phyloP scores from a whole-genome alignment of 2,888 invertebrate species.

The Penaeus monodon region DNA sequence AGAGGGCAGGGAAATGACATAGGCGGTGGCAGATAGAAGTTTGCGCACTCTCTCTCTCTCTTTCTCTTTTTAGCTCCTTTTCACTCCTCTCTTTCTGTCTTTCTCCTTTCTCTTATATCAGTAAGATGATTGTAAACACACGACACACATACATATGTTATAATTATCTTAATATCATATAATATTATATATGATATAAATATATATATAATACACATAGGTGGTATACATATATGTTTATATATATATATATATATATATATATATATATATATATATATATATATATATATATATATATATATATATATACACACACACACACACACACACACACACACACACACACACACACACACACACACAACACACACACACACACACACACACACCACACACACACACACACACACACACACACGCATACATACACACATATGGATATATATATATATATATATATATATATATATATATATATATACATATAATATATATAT shows the following conservation, averaged over 20 bases:
- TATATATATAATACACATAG: not conserved
- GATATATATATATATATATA: constrained; percentile 7
- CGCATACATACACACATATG: not conserved
- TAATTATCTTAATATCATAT: no score
- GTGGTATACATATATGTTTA: not conserved
- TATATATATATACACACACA: not conserved
- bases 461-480: constrained; percentile 8
- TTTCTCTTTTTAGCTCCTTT: no score
- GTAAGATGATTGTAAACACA: no score
- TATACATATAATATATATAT: constrained; percentile 7
- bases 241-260: constrained; percentile 9
- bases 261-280: not conserved
- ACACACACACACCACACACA: not conserved
- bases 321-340: not conserved
- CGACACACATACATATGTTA: no score
- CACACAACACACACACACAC: not conserved
- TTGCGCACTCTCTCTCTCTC: no score
- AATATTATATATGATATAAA: constrained; percentile 1
- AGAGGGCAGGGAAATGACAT: no score
- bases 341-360: constrained; percentile 1
- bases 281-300: not conserved
- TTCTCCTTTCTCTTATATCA: no score
- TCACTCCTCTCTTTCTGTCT: no score
- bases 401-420: not conserved
- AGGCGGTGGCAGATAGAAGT: no score